Percentiles rank a stretch among this genome's conserved stretches.
Conservation (phyloP, 2,888 invertebrate species). For the Leptinotarsa tumamoca region DNA sequence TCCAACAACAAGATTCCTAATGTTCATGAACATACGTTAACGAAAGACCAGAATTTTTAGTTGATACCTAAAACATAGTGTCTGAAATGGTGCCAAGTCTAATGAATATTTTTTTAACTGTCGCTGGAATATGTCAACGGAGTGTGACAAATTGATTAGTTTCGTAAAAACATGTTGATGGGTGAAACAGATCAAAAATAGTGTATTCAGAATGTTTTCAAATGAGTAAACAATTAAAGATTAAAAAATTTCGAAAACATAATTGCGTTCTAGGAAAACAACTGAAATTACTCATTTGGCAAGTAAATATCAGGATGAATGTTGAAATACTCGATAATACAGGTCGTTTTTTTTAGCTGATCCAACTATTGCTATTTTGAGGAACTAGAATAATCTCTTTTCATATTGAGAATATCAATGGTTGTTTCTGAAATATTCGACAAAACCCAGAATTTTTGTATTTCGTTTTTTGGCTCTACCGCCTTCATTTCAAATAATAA, state of each 20-base stretch:
- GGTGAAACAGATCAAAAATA: neutral
- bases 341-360: too few relatives aligned
- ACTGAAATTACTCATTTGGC: neutral
- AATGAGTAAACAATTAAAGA: constrained; percentile 2
- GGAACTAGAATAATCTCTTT: too few relatives aligned
- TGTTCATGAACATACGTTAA: neutral
- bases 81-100: neutral
- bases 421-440: too few relatives aligned
- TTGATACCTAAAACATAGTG: neutral
- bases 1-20: neutral
- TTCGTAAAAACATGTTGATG: neutral
- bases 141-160: neutral
- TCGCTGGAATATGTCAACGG: neutral
- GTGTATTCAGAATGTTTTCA: neutral
- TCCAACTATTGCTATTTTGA: too few relatives aligned
- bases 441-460: too few relatives aligned
- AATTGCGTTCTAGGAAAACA: neutral
- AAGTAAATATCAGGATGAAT: neutral
- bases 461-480: too few relatives aligned
- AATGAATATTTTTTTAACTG: neutral
- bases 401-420: too few relatives aligned
- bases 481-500: too few relatives aligned
- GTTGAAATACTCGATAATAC: too few relatives aligned
- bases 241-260: neutral
- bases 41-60: neutral